A percentile compares a stretch with the other conserved stretches of the same genome.
phyloP scores from a whole-genome alignment of 1,140 invertebrate genomes.

The Bombus soroeensis region DNA sequence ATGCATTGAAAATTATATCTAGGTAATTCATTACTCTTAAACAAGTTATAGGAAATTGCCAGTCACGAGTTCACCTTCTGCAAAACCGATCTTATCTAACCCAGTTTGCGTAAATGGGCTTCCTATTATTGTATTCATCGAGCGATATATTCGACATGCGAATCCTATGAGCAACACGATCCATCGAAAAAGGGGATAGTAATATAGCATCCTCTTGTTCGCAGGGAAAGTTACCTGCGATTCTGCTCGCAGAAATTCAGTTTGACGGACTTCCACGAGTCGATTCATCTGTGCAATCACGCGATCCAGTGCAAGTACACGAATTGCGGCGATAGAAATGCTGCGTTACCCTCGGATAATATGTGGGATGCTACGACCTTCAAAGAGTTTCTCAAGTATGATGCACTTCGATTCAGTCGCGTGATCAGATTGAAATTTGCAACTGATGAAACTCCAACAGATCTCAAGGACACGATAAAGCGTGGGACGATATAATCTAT shows the following conservation, averaged over 20 bases:
- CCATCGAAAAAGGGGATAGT: not conserved
- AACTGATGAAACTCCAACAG: conserved; percentile 64
- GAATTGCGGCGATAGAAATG: conserved; percentile 89
- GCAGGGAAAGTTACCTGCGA: conserved; percentile 93
- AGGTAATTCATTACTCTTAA: not conserved
- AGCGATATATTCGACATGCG: not conserved
- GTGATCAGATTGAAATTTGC: not conserved
- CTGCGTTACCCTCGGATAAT: conserved; percentile 88
- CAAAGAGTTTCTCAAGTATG: conserved; percentile 79
- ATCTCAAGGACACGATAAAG: conserved; percentile 86
- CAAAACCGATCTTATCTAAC: conserved; percentile 65
- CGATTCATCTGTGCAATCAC: conserved; percentile 96
- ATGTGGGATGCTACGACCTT: conserved; percentile 84
- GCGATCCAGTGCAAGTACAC: conserved; percentile 96
- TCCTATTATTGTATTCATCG: not conserved
- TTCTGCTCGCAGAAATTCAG: conserved; percentile 97
- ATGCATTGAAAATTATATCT: conserved; percentile 31
- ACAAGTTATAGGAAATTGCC: conserved; percentile 36
- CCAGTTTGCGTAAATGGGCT: conserved; percentile 55
- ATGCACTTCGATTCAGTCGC: not conserved
- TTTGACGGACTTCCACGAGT: conserved; percentile 95
- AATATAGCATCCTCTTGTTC: conserved; percentile 55
- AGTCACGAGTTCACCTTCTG: conserved; percentile 42
- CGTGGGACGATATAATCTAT: conserved; percentile 92
- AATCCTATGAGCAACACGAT: not conserved